Conservation (phyloP, 2,888 invertebrate genomes). For the Troides aeacus region DNA sequence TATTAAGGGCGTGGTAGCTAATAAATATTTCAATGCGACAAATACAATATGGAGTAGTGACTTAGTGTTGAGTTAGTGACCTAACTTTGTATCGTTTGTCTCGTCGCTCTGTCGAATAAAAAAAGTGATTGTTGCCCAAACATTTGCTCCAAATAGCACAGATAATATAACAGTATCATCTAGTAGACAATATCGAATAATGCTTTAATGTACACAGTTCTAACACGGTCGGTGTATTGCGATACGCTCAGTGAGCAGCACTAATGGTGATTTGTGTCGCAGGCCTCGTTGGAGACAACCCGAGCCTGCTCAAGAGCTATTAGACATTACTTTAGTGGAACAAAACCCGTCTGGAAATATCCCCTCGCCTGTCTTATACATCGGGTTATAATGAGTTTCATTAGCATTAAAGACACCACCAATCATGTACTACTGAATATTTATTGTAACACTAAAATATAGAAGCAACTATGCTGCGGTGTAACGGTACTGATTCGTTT, state of each 20-base stretch:
- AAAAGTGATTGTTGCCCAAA: not conserved
- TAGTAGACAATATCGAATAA: not conserved
- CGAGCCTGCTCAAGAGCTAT: slow-evolving; percentile 42
- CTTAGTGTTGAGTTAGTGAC: too few species aligned
- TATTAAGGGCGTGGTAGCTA: too few species aligned
- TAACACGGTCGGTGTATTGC: slow-evolving; percentile 15
- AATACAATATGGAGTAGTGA: too few species aligned
- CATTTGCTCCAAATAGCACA: not conserved
- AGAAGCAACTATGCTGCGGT: too few species aligned
- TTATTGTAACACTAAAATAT: too few species aligned
- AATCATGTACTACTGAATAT: too few species aligned
- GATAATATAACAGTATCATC: not conserved
- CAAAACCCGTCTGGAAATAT: not conserved
- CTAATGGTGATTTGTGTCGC: slow-evolving; percentile 75
- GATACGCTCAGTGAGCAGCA: slow-evolving; percentile 51
- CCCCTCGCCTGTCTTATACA: not conserved
- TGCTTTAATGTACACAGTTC: slow-evolving; percentile 1
- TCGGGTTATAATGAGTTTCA: not conserved
- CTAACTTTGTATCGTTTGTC: too few species aligned
- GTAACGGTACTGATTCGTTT: too few species aligned
- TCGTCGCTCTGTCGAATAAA: too few species aligned
- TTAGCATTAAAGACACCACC: too few species aligned
- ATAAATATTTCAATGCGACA: too few species aligned
- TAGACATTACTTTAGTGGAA: slow-evolving; percentile 1
- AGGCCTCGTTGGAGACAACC: slow-evolving; percentile 64